Percentiles rank a stretch among this genome's conserved stretches.
Evolutionary conservation across 2,888 invertebrate genomes (phyloP).

Genomic region (Nomada flava): DNA sequence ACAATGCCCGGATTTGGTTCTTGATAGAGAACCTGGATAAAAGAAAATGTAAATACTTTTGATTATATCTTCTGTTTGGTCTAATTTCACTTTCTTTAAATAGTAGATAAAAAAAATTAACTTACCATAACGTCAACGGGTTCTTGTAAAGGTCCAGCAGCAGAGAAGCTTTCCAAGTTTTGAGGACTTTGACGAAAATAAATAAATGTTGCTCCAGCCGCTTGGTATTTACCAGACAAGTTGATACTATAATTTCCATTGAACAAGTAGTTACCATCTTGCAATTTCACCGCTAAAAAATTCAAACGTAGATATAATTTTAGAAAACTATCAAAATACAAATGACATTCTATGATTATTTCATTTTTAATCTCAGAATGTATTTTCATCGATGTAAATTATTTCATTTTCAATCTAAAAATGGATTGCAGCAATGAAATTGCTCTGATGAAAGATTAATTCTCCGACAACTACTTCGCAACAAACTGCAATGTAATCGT

Average conservation of each 20-base stretch:
- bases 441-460: background rate
- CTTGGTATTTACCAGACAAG: conserved; percentile 90
- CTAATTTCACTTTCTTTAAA: background rate
- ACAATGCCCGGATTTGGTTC: conserved; percentile 95
- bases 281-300: conserved; percentile 89
- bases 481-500: background rate
- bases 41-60: conserved; percentile 4
- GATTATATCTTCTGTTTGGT: background rate
- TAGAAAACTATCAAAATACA: background rate
- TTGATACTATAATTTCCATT: conserved; percentile 93
- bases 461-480: background rate
- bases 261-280: conserved; percentile 91
- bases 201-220: conserved; percentile 91
- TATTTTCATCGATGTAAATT: no score
- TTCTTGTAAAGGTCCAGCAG: conserved; percentile 91
- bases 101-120: background rate
- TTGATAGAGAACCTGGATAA: conserved; percentile 90
- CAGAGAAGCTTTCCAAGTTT: conserved; percentile 89
- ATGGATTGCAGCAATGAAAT: background rate
- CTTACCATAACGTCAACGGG: conserved; percentile 93
- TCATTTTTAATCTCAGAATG: no score
- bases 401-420: no score
- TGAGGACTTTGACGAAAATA: conserved; percentile 90
- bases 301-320: conserved; percentile 1
- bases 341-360: no score